phyloP scores from a whole-genome alignment of 1,140 invertebrate genomes.

The Brachionus paranguensis region DNA sequence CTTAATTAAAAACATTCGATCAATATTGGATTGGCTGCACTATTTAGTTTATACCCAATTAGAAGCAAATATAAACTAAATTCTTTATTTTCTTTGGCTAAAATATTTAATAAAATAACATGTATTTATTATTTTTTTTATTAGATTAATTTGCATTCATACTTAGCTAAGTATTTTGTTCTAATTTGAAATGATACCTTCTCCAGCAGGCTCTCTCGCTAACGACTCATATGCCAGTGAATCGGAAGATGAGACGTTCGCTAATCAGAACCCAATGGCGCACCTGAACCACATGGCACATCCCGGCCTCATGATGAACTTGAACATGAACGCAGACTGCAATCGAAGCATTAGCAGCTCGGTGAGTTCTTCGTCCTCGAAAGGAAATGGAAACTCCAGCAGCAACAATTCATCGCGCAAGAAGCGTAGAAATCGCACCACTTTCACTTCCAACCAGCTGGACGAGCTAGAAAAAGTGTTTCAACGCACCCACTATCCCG shows the following conservation, averaged over 20 bases:
- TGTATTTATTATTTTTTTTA: neutral
- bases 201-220: constrained; percentile 3
- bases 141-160: neutral
- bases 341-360: constrained; percentile 33
- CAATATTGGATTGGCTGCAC: neutral
- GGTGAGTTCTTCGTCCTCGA: neutral
- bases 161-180: neutral
- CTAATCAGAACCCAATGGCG: neutral
- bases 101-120: constrained; percentile 7
- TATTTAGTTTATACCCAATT: neutral
- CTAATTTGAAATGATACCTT: constrained; percentile 27
- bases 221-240: constrained; percentile 20
- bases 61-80: neutral
- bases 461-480: constrained; percentile 89
- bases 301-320: constrained; percentile 23
- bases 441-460: constrained; percentile 88
- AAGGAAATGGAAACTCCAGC: neutral
- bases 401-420: constrained; percentile 31
- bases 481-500: constrained; percentile 86
- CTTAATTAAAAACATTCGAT: constrained; percentile 3
- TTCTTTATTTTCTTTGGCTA: neutral
- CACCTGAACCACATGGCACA: constrained; percentile 16
- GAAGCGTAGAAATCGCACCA: constrained; percentile 63
- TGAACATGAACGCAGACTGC: constrained; percentile 12
- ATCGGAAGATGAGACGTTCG: neutral